phyloP scores from a whole-genome alignment of 1,140 invertebrate genomes.

The Sitodiplosis mosellana region DNA sequence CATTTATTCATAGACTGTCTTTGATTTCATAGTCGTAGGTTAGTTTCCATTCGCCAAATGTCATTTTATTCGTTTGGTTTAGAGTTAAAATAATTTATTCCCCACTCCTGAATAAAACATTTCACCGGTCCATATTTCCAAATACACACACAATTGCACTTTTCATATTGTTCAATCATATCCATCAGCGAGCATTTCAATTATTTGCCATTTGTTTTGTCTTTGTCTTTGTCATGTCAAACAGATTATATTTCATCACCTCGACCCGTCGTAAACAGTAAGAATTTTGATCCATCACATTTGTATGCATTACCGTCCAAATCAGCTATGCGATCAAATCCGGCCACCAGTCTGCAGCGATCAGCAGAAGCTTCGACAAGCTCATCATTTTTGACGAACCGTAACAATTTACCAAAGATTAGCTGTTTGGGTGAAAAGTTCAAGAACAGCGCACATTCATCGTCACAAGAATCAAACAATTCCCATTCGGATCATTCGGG shows the following conservation, averaged over 20 bases:
- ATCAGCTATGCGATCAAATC: conserved; percentile 4
- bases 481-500: conserved; percentile 21
- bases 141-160: no score
- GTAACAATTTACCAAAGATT: conserved; percentile 5
- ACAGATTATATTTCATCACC: neutral
- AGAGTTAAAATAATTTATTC: neutral
- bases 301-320: no score
- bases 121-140: no score
- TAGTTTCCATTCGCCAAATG: no score
- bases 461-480: neutral
- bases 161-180: no score
- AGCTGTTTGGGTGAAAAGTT: conserved; percentile 1
- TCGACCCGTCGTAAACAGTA: neutral
- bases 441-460: neutral
- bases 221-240: neutral
- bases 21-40: no score
- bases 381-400: conserved; percentile 3
- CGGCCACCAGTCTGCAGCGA: conserved; percentile 11
- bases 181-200: neutral
- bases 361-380: neutral
- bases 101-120: no score
- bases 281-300: neutral
- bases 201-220: neutral
- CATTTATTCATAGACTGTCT: no score
- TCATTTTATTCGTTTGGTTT: neutral